Evolutionary conservation across 2,797 vertebrate genomes (phyloP).

Genomic region (Clarias fuscus): DNA sequence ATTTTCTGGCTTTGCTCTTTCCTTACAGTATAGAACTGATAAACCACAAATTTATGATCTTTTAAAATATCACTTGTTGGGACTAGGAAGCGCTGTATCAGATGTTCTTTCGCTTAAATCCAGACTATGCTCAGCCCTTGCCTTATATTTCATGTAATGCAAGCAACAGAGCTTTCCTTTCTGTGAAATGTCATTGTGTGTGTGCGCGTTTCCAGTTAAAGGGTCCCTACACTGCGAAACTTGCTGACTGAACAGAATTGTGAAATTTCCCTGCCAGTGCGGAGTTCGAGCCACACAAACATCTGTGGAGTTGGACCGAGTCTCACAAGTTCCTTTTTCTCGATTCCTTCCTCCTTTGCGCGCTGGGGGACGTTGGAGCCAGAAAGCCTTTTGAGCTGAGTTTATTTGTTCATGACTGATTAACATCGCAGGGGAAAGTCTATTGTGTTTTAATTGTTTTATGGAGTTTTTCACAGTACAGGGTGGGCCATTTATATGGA

Average conservation of each 20-base stretch:
- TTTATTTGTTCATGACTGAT: slow-evolving; percentile 6
- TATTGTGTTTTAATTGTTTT: not conserved
- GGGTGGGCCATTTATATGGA: too few relatives aligned
- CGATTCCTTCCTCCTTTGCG: not conserved
- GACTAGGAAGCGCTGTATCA: not conserved
- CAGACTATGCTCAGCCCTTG: not conserved
- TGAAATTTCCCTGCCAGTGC: slow-evolving; percentile 27
- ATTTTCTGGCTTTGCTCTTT: not conserved
- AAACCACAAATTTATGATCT: not conserved
- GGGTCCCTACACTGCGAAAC: slow-evolving; percentile 22
- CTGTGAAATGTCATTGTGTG: slow-evolving; percentile 33
- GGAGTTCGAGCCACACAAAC: slow-evolving; percentile 41
- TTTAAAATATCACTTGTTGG: not conserved
- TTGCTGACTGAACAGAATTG: slow-evolving; percentile 47
- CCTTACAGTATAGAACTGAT: not conserved
- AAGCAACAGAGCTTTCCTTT: slow-evolving; percentile 27
- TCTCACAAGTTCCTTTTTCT: slow-evolving; percentile 19
- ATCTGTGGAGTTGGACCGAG: slow-evolving; percentile 27
- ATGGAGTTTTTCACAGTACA: not conserved
- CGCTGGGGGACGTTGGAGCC: not conserved
- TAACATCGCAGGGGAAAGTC: not conserved
- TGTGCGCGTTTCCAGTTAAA: slow-evolving; percentile 34
- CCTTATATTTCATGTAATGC: slow-evolving; percentile 12
- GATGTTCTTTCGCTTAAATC: slow-evolving; percentile 29
- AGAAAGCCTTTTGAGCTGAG: not conserved